phyloP scores from a whole-genome alignment of 2,888 invertebrate genomes.

The Apotomis betuletana region DNA sequence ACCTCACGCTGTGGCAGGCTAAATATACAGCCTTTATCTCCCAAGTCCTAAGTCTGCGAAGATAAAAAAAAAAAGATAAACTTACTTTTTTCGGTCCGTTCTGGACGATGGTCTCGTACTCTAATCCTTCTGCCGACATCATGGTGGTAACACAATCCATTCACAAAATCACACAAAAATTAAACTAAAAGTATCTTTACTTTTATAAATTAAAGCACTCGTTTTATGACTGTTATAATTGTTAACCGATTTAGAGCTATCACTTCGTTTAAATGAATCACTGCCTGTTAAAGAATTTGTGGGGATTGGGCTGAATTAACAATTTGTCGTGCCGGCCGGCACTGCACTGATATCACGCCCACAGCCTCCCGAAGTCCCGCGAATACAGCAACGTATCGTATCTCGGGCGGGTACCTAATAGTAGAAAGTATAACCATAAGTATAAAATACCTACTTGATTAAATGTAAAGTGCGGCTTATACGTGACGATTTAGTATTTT shows the following conservation, averaged over 20 bases:
- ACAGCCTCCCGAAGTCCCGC: slow-evolving; percentile 67
- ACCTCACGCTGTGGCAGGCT: slow-evolving; percentile 47
- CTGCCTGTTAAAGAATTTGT: slow-evolving; percentile 67
- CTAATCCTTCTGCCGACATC: slow-evolving; percentile 85
- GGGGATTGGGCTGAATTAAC: slow-evolving; percentile 63
- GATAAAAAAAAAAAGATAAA: slow-evolving; percentile 51
- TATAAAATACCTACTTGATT: slow-evolving; percentile 46
- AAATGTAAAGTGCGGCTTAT: slow-evolving; percentile 60
- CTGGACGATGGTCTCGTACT: slow-evolving; percentile 86
- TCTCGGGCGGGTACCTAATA: slow-evolving; percentile 54
- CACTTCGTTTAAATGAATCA: slow-evolving; percentile 70
- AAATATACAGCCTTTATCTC: slow-evolving; percentile 46
- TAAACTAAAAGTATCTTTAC: slow-evolving; percentile 50
- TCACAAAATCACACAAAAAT: slow-evolving; percentile 64
- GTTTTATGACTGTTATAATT: slow-evolving; percentile 52
- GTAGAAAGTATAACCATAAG: slow-evolving; percentile 60
- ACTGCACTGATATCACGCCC: slow-evolving; percentile 72
- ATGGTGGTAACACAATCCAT: slow-evolving; percentile 60
- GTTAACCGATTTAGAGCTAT: slow-evolving; percentile 53
- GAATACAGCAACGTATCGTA: slow-evolving; percentile 38
- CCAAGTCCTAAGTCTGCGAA: slow-evolving; percentile 40
- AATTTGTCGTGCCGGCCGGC: slow-evolving; percentile 69
- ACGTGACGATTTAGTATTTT: slow-evolving; percentile 51
- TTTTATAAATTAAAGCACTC: slow-evolving; percentile 59
- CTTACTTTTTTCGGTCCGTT: slow-evolving; percentile 86